A percentile compares a stretch with the other conserved stretches of the same genome.
Evolutionary conservation across 1,140 invertebrate species (phyloP).

Genomic region (Leucophenga varia): DNA sequence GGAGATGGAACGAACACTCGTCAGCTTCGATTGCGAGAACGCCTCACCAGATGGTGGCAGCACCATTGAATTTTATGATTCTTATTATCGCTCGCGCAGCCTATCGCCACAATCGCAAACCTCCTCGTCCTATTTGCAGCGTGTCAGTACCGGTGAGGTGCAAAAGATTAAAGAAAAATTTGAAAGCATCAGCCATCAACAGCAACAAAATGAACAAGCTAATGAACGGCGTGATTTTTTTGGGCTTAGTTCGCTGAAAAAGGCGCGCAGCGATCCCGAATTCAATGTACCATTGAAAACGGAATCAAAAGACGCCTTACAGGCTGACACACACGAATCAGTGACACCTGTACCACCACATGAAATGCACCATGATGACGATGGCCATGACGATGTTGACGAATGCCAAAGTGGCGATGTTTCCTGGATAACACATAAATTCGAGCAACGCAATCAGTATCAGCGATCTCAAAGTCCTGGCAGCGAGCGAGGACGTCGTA

Average conservation of each 20-base stretch:
- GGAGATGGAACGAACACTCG: conserved; percentile 12
- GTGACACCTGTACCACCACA: conserved; percentile 62
- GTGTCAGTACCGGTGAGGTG: conserved; percentile 75
- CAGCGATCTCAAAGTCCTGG: conserved; percentile 17
- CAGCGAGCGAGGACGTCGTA: conserved; percentile 55
- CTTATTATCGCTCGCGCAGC: conserved; percentile 65
- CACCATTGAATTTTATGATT: conserved; percentile 64
- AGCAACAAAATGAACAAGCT: conserved; percentile 35
- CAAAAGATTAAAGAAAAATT: conserved; percentile 71
- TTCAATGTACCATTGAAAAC: conserved; percentile 55
- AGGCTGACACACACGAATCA: conserved; percentile 59
- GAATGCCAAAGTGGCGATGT: conserved; percentile 63
- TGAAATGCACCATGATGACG: too few relatives aligned
- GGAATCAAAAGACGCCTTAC: conserved; percentile 59
- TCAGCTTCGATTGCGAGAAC: conserved; percentile 36
- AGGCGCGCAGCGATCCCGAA: conserved; percentile 76
- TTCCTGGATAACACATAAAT: conserved; percentile 62
- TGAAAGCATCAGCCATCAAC: conserved; percentile 62
- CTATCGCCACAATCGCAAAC: conserved; percentile 61
- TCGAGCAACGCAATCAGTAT: conserved; percentile 57
- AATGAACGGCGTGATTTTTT: conserved; percentile 45
- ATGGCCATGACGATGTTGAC: too few relatives aligned
- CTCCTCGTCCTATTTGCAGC: conserved; percentile 63
- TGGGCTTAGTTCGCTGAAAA: conserved; percentile 59
- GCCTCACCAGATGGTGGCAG: conserved; percentile 24